A percentile compares a stretch with the other conserved stretches of the same genome.
These are phyloP conservation scores for Palloptera scutellata DNA, from an alignment of 2,888 invertebrate species.

Conservation along the genomic window DNA sequence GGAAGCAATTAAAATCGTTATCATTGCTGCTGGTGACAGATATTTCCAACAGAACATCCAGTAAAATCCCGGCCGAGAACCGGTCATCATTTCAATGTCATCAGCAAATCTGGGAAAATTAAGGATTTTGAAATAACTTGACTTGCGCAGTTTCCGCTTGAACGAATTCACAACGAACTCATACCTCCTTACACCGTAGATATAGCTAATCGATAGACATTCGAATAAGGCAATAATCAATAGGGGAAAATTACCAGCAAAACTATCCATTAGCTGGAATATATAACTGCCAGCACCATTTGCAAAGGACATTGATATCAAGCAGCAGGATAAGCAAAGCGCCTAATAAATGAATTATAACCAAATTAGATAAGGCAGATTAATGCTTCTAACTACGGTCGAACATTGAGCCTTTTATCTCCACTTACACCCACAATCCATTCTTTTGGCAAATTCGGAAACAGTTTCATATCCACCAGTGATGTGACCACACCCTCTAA, in stretches of 20 bases:
- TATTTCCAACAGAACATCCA: conserved; percentile 97
- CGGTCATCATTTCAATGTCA: conserved; percentile 95
- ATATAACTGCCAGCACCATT: conserved; percentile 94
- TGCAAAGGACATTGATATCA: conserved; percentile 88
- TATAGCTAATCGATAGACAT: conserved; percentile 90
- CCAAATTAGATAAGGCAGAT: not conserved
- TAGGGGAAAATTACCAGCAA: conserved; percentile 91
- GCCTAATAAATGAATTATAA: conserved; percentile 43
- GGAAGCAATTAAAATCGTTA: conserved; percentile 84
- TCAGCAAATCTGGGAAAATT: conserved; percentile 78
- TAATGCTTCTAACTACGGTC: not conserved
- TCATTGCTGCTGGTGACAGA: conserved; percentile 87
- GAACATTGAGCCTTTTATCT: not conserved
- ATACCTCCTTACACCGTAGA: conserved; percentile 89
- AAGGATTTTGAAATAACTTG: not conserved
- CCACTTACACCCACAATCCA: conserved; percentile 76
- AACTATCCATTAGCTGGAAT: conserved; percentile 92
- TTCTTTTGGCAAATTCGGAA: conserved; percentile 90
- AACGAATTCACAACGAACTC: not conserved
- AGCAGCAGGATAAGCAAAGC: conserved; percentile 82
- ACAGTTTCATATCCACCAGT: conserved; percentile 92
- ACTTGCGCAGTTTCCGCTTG: not conserved
- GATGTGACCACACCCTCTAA: conserved; percentile 96
- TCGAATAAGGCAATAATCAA: conserved; percentile 93
- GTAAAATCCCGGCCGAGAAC: conserved; percentile 84